Evolutionary conservation across 1,140 invertebrate genomes (phyloP).

Genomic region (Asobara japonica): DNA sequence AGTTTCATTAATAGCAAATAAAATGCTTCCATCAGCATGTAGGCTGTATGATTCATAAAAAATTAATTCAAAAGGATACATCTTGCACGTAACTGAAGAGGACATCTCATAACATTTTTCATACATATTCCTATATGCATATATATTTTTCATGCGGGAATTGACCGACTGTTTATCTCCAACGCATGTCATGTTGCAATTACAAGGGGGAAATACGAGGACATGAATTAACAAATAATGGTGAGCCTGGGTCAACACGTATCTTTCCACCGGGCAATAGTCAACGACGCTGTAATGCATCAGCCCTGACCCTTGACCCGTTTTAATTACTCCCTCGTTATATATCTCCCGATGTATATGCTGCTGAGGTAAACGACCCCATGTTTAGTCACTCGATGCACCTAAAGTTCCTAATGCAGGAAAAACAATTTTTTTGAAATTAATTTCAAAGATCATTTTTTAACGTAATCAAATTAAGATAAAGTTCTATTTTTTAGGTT

Average conservation of each 20-base stretch:
- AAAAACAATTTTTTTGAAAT: not conserved
- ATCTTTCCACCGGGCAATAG: not conserved
- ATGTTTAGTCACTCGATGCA: not conserved
- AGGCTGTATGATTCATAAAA: no score
- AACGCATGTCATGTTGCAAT: not conserved
- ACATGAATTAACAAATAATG: conserved; percentile 9
- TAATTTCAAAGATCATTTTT: no score
- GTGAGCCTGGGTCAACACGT: not conserved
- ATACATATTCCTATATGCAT: no score
- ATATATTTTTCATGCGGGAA: no score
- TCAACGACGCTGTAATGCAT: conserved; percentile 3
- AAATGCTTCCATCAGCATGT: no score
- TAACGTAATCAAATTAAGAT: no score
- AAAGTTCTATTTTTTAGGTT: no score
- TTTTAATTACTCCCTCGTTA: conserved; percentile 27
- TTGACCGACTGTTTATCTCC: not conserved
- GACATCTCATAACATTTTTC: no score
- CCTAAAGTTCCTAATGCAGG: not conserved
- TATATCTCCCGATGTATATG: not conserved
- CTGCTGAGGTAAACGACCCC: conserved; percentile 15
- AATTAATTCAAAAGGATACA: no score
- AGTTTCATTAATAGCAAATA: no score
- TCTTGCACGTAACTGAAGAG: no score
- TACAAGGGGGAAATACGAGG: not conserved
- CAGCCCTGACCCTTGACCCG: conserved; percentile 28